These are phyloP conservation scores for Euzetes globulus DNA, from an alignment of 2,888 invertebrate genomes.

Conservation along the genomic window DNA sequence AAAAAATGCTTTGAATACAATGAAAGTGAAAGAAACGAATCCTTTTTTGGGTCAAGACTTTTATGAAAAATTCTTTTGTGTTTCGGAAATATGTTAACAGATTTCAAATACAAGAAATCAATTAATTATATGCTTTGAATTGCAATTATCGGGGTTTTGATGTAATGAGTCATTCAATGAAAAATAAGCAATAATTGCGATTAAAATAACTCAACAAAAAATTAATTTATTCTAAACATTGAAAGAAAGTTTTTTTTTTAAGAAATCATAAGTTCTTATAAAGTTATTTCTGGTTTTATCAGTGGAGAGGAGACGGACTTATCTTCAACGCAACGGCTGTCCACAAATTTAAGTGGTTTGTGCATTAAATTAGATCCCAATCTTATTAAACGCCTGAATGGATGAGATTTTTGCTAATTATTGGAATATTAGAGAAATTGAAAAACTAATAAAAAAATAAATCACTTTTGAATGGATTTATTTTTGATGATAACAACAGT, in stretches of 20 bases:
- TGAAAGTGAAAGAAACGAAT: conserved; percentile 10
- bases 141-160: not conserved
- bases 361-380: not conserved
- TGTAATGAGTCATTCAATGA: not conserved
- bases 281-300: too few species aligned
- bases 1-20: not conserved
- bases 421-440: not conserved
- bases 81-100: not conserved
- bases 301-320: too few species aligned
- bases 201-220: not conserved
- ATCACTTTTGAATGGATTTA: not conserved
- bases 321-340: too few species aligned
- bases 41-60: conserved; percentile 26
- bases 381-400: not conserved
- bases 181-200: not conserved
- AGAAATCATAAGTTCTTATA: too few species aligned
- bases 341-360: too few species aligned
- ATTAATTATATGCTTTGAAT: conserved; percentile 16
- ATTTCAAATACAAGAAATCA: not conserved
- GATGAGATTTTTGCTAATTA: not conserved
- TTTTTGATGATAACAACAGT: not conserved
- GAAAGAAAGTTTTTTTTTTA: too few species aligned
- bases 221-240: too few species aligned
- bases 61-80: not conserved
- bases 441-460: not conserved